Evolutionary conservation across 2,113 vertebrate species (phyloP).

Genomic region (Rhombomys opimus): DNA sequence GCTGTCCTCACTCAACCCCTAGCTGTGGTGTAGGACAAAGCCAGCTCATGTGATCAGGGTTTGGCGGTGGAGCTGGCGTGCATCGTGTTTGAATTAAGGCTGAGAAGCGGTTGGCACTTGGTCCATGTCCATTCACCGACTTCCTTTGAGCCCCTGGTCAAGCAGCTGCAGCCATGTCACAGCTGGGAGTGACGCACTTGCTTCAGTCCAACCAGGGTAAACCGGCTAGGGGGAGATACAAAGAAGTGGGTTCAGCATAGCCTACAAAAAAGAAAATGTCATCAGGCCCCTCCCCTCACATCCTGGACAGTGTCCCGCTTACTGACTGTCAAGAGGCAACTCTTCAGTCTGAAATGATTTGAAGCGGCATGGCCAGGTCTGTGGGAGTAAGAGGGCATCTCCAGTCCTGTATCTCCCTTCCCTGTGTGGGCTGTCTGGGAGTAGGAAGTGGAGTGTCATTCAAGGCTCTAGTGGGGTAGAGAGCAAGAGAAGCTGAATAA

Average conservation of each 20-base stretch:
- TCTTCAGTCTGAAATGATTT: not conserved
- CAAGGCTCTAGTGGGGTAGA: not conserved
- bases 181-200: not conserved
- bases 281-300: not conserved
- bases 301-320: not conserved
- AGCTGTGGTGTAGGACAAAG: not conserved
- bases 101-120: not conserved
- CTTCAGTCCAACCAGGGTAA: not conserved
- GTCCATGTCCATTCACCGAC: not conserved
- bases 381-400: not conserved
- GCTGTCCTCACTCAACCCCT: constrained; percentile 16
- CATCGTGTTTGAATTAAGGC: not conserved
- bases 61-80: not conserved
- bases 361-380: not conserved
- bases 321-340: not conserved
- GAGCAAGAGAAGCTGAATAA: not conserved
- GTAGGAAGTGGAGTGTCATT: not conserved
- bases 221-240: not conserved
- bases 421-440: not conserved
- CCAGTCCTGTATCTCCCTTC: not conserved
- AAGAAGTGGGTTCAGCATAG: too few relatives aligned
- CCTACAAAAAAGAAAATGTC: not conserved
- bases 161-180: not conserved
- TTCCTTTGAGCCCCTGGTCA: not conserved
- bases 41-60: not conserved